Conservation (phyloP, 2,797 vertebrate genomes). For the Epinephelus awoara region DNA sequence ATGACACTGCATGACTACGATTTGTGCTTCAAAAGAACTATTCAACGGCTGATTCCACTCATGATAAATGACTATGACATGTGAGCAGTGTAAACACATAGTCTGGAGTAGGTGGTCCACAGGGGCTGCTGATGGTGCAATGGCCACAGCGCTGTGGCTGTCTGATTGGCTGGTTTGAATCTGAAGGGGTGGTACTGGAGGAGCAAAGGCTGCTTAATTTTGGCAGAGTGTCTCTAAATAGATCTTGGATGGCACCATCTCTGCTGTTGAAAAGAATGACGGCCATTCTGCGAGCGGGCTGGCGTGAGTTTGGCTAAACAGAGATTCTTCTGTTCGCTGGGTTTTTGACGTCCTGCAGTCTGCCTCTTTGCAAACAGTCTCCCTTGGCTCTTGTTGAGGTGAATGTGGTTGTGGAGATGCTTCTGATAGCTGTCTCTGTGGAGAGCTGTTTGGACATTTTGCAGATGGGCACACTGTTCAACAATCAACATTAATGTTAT, state of each 20-base stretch:
- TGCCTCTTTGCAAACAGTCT: conserved; percentile 31
- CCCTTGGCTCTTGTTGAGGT: conserved; percentile 24
- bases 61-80: conserved; percentile 4
- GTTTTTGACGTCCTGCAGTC: conserved; percentile 24
- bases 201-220: conserved; percentile 42
- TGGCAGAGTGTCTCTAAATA: conserved; percentile 45
- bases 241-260: conserved; percentile 24
- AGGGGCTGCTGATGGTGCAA: not conserved
- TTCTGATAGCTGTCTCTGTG: conserved; percentile 12
- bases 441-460: conserved; percentile 10
- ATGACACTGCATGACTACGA: conserved; percentile 2
- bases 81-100: conserved; percentile 28
- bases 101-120: not conserved
- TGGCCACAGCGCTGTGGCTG: not conserved
- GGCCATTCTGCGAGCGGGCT: conserved; percentile 31
- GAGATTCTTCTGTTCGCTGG: conserved; percentile 32
- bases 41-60: not conserved
- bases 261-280: conserved; percentile 39
- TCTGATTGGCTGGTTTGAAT: conserved; percentile 28
- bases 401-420: conserved; percentile 18
- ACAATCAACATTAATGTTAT: conserved; percentile 23
- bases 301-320: conserved; percentile 34
- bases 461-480: conserved; percentile 18
- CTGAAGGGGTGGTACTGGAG: not conserved
- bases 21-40: conserved; percentile 23